Evolutionary conservation across 2,888 invertebrate genomes (phyloP), one percentile per base, ranked within the genome.

Genomic region (Schizaphis graminum): DNA sequence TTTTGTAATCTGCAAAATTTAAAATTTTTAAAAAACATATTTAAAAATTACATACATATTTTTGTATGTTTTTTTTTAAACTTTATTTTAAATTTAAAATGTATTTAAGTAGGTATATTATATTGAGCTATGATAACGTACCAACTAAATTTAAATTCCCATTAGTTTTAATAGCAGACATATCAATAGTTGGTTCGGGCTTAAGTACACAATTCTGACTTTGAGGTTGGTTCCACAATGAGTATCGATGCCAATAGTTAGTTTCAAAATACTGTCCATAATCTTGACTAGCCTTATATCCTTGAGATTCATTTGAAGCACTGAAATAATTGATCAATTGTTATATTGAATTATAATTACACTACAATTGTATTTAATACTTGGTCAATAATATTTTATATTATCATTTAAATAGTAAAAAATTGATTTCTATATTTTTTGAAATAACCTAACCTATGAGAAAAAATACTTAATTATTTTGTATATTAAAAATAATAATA

Each of bases 1-100:
- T 96, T 95, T 98, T 97, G 96, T 98, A 98, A 95, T 98, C 98
- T 97, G 96, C 89, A 96, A 96, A 57, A 87, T 88, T 77, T 47
- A 10, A 11, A 61, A 49, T 61, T 13, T 44, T 61, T 26, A 86
- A n/a, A 21, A 10, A 57, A 8, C 7, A 4, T 56, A 91, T 56
- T 84, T 16, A 53, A 47, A n/a, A 67, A 28, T 16, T 11, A 53
- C 28, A 28, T 44, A 53, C 49, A 53, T 53, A 53, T 13, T 53
- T 53, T 21, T 56, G 41, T 44, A 56, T 85, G 10, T 44, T 84
- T 35, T 41, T n/a, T n/a, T 41, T 35, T 5, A 35, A 67, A 67
- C 13, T n/a, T 67, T 3, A n/a, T n/a, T n/a, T 67, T 7, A 77
- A 77, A 5, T 35, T 13, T n/a, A 67, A 77, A 8, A 35, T 77